These are phyloP conservation scores for Hippocampus mohnikei DNA, from an alignment of 2,113 vertebrate genomes.

Conservation along the genomic window DNA sequence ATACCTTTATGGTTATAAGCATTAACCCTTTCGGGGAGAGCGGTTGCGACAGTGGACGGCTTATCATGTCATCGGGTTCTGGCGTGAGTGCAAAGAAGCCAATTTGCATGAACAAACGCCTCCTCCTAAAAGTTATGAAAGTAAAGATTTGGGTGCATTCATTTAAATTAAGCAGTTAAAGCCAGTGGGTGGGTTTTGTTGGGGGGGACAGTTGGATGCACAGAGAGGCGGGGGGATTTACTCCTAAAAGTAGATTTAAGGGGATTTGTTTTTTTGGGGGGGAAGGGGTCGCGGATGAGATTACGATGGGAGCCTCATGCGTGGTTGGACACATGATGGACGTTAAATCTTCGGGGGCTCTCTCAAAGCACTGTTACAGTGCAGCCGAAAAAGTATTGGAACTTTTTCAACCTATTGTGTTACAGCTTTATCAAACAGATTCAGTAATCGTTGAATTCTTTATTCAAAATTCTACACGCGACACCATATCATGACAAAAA, in stretches of 20 bases:
- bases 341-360: conserved; percentile 39
- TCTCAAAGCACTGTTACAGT: conserved; percentile 5
- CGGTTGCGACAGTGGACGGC: too few relatives aligned
- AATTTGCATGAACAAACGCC: too few relatives aligned
- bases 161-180: conserved; percentile 24
- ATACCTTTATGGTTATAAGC: too few relatives aligned
- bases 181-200: conserved; percentile 28
- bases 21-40: too few relatives aligned
- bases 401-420: neutral
- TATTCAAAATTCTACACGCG: too few relatives aligned
- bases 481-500: too few relatives aligned
- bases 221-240: conserved; percentile 52
- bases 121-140: conserved; percentile 11
- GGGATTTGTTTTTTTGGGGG: conserved; percentile 47
- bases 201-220: conserved; percentile 54
- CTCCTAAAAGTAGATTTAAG: conserved; percentile 56
- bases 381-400: neutral
- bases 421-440: neutral
- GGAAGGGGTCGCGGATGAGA: neutral
- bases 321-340: conserved; percentile 26
- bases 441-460: neutral
- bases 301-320: conserved; percentile 22
- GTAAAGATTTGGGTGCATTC: conserved; percentile 17
- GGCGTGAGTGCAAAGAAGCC: too few relatives aligned
- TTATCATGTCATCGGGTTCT: too few relatives aligned